Conservation (phyloP, 2,888 invertebrate species). For the Melolontha melolontha region DNA sequence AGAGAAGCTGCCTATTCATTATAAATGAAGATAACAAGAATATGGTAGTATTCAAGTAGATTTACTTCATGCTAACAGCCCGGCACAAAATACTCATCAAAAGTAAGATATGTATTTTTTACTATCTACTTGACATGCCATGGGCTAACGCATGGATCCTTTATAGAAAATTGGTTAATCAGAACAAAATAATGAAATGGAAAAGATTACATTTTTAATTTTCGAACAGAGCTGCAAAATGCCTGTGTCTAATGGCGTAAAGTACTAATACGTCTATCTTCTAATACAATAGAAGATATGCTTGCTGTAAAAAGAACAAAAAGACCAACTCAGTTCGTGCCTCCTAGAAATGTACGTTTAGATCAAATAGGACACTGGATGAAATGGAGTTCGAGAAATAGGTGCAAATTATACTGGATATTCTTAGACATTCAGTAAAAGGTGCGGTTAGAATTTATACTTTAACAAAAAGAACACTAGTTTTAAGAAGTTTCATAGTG, state of each 20-base stretch:
- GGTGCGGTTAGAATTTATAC: not conserved
- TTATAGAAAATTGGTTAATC: too few relatives aligned
- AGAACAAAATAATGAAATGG: conserved; percentile 11
- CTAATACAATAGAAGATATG: too few relatives aligned
- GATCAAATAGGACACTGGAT: not conserved
- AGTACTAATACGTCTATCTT: not conserved
- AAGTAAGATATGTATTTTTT: not conserved
- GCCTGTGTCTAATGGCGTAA: not conserved
- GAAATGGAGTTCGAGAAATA: not conserved
- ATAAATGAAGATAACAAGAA: not conserved
- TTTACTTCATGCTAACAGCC: not conserved
- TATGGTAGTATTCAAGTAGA: not conserved
- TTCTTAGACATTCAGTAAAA: not conserved
- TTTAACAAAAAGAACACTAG: not conserved
- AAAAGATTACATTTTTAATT: too few relatives aligned
- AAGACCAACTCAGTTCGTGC: not conserved
- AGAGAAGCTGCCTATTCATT: not conserved
- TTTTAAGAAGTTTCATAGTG: too few relatives aligned
- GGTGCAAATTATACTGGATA: conserved; percentile 3
- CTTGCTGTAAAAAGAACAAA: not conserved
- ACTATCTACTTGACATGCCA: not conserved
- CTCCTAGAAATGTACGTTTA: conserved; percentile 1
- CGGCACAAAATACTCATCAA: conserved; percentile 4
- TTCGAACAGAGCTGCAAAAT: too few relatives aligned
- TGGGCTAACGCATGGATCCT: not conserved